A percentile compares a stretch with the other conserved stretches of the same genome.
phyloP scores from a whole-genome alignment of 2,113 vertebrate genomes.

The Leucosticte australis region DNA sequence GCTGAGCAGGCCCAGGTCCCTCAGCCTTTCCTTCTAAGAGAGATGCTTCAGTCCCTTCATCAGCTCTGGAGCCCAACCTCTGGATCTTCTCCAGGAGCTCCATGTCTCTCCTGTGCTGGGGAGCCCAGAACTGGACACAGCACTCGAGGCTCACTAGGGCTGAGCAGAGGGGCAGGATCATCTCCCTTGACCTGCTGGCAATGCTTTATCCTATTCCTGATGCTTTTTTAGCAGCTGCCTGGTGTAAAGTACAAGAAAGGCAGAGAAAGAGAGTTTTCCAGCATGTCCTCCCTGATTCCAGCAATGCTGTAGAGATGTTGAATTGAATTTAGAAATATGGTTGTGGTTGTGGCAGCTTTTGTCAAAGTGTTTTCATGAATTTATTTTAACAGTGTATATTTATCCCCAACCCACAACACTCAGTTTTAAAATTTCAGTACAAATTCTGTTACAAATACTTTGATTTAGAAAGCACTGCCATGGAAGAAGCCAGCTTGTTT shows the following conservation, averaged over 20 bases:
- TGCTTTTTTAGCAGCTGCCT: background rate
- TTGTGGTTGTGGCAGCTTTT: background rate
- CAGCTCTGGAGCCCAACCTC: background rate
- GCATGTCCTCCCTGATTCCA: background rate
- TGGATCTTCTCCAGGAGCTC: too few species aligned
- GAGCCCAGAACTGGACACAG: background rate
- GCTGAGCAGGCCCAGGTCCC: background rate
- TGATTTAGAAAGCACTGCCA: background rate
- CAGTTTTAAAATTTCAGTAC: background rate
- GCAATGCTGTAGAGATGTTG: background rate
- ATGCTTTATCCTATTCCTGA: background rate
- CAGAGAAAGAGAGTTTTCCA: background rate
- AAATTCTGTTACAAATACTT: background rate
- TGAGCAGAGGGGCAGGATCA: background rate
- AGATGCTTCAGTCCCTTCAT: background rate
- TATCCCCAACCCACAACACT: background rate
- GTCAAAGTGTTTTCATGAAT: background rate
- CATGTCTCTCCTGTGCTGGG: background rate
- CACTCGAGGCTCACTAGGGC: rapidly evolving
- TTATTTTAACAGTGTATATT: background rate
- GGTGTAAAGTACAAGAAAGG: background rate
- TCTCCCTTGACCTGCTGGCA: background rate
- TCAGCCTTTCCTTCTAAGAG: background rate
- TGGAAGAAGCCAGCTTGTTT: background rate
- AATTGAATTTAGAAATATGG: background rate